Conservation (phyloP, 2,888 invertebrate species). For the Oscheius onirici region DNA sequence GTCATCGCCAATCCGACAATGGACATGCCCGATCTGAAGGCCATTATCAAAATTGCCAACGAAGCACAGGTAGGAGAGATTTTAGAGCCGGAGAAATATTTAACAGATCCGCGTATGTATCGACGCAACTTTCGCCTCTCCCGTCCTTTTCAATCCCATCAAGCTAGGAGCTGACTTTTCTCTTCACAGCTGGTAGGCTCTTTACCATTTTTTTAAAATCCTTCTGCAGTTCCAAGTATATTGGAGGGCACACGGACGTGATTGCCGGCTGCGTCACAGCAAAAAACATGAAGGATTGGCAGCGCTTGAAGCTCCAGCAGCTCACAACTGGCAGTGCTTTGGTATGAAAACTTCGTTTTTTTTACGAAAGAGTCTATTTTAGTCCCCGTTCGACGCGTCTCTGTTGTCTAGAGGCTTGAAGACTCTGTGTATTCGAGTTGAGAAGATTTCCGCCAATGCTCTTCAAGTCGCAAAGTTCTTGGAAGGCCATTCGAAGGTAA, state of each 20-base stretch:
- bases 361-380: slow-evolving; percentile 4
- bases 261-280: slow-evolving; percentile 70
- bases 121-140: slow-evolving; percentile 73
- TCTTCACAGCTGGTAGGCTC: slow-evolving; percentile 71
- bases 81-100: background rate
- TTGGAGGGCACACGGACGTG: slow-evolving; percentile 73
- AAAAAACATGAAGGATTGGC: slow-evolving; percentile 42
- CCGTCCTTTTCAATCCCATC: slow-evolving; percentile 70
- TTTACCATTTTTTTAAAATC: background rate
- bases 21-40: slow-evolving; percentile 71
- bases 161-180: slow-evolving; percentile 72
- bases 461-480: slow-evolving; percentile 46
- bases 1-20: slow-evolving; percentile 72
- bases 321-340: slow-evolving; percentile 48
- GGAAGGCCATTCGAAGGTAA: slow-evolving; percentile 48
- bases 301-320: slow-evolving; percentile 53
- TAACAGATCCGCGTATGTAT: slow-evolving; percentile 66
- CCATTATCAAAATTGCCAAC: slow-evolving; percentile 56
- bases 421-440: slow-evolving; percentile 55
- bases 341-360: slow-evolving; percentile 11
- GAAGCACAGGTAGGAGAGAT: slow-evolving; percentile 32
- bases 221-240: slow-evolving; percentile 72
- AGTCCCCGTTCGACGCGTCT: slow-evolving; percentile 52
- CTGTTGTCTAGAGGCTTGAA: slow-evolving; percentile 57
- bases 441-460: slow-evolving; percentile 49